Base-by-base conservation (phyloP, 2,888 invertebrate genomes). In the Thera obeliscata region DNA sequence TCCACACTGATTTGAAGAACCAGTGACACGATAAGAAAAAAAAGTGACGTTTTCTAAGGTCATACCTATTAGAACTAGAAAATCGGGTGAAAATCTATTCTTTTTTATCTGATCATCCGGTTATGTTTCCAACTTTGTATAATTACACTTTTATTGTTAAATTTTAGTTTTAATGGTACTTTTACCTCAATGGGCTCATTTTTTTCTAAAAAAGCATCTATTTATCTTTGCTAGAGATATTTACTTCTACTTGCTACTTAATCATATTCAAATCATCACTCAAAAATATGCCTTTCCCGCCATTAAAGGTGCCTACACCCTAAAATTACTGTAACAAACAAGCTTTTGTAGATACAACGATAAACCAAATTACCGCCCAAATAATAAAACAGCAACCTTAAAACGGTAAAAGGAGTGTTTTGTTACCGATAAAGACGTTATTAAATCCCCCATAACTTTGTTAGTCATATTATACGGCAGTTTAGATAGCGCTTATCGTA, bases 401-500 rank as follows among this genome's bases (percentile, higher is more conserved):
- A 82, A 84, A 81, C 80, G 80, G 78, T 82, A 84, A 84, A 82
- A 86, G 79, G 80, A 81, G 80, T 82, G 81, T 84, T 84, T 83
- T 81, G 82, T 84, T 81, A 73, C 76, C 79, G 81, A 88, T 87
- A 89, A 87, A 86, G 83, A 81, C 83, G 80, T 87, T 86, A 87
- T 84, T 79, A 84, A 83, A 85, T 76, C 78, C 74, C 80, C 81
- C 79, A 79, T 82, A 82, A 83, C 79, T 83, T 82, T 77, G 75
- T 81, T 80, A 78, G 77, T 72, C 75, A 70, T 85, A 87, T 84
- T 84, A 88, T 81, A 79, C 74, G 78, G 80, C 82, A 82, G 87
- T 90, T 90, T 85, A 90, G 90, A 90, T 90, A 86, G 75, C 73
- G 75, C 76, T 85, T 89, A 90, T 89, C 90, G 79, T 76, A 71